These are phyloP conservation scores for Saguinus imperator DNA, from an alignment of 2,113 vertebrate species.

Conservation along the genomic window DNA sequence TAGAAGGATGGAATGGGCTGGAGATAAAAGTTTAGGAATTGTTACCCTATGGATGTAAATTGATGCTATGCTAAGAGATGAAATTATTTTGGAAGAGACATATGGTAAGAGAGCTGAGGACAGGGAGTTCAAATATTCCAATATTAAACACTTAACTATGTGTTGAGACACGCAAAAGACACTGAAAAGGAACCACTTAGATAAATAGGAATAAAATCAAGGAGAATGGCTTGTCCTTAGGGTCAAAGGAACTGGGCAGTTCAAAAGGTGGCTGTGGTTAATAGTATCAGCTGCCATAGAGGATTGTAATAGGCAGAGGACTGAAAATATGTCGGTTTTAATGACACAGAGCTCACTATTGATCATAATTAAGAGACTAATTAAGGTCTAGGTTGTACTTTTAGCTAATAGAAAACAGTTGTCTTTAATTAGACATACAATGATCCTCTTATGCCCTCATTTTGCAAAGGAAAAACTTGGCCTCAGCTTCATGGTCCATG, in stretches of 20 bases:
- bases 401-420: neutral
- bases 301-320: neutral
- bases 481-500: neutral
- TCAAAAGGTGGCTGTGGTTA: neutral
- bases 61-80: neutral
- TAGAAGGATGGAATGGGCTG: neutral
- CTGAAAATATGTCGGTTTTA: neutral
- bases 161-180: neutral
- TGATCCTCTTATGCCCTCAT: neutral
- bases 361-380: neutral
- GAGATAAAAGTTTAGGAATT: neutral
- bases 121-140: neutral
- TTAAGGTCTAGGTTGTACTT: neutral
- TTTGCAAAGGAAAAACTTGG: neutral
- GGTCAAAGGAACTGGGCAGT: neutral
- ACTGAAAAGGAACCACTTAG: neutral
- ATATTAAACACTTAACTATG: neutral
- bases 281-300: neutral
- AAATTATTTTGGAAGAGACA: neutral
- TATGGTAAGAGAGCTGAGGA: neutral
- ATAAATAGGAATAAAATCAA: neutral
- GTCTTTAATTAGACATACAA: neutral
- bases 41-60: neutral
- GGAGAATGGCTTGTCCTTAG: neutral
- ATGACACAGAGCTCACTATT: neutral